Evolutionary conservation across 2,888 invertebrate species (phyloP).

Genomic region (Drosophila anomalata): DNA sequence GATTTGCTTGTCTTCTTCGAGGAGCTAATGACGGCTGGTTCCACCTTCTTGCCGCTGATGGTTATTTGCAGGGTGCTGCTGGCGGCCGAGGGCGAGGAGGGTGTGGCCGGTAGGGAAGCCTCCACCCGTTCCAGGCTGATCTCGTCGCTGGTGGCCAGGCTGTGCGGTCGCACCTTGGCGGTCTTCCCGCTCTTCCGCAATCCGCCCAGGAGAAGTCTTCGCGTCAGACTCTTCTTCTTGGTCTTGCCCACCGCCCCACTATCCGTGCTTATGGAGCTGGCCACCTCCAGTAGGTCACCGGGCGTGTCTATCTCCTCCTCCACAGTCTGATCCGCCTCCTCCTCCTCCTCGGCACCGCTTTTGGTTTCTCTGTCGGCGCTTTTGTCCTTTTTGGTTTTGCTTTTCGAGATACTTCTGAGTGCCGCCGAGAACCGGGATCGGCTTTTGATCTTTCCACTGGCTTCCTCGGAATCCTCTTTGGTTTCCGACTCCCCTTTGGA

Average conservation of each 20-base stretch:
- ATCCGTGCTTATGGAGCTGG: constrained; percentile 44
- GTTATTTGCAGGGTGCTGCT: constrained; percentile 82
- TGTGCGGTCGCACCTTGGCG: constrained; percentile 66
- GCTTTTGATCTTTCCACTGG: constrained; percentile 72
- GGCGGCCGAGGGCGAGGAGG: constrained; percentile 46
- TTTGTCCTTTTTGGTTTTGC: constrained; percentile 65
- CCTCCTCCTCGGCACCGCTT: constrained; percentile 20
- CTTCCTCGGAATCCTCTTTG: constrained; percentile 34
- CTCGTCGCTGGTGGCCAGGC: constrained; percentile 66
- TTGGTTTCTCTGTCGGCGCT: constrained; percentile 9
- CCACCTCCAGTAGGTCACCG: constrained; percentile 45
- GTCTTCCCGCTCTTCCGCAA: constrained; percentile 66
- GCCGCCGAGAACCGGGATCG: constrained; percentile 82
- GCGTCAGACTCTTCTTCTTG: constrained; percentile 79
- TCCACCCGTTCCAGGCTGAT: constrained; percentile 58
- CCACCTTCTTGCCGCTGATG: constrained; percentile 81
- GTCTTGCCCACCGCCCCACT: constrained; percentile 53
- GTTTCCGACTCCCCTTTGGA: constrained; percentile 26
- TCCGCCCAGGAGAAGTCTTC: constrained; percentile 75
- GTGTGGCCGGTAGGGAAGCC: constrained; percentile 24
- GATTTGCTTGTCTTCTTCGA: constrained; percentile 52
- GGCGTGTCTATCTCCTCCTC: constrained; percentile 39
- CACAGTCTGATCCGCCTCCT: constrained; percentile 14
- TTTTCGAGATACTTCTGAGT: constrained; percentile 78
- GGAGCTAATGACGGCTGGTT: constrained; percentile 54